Percentiles rank a stretch among this genome's conserved stretches.
Conservation (phyloP, 2,888 invertebrate species). For the Lochmaea capreae region DNA sequence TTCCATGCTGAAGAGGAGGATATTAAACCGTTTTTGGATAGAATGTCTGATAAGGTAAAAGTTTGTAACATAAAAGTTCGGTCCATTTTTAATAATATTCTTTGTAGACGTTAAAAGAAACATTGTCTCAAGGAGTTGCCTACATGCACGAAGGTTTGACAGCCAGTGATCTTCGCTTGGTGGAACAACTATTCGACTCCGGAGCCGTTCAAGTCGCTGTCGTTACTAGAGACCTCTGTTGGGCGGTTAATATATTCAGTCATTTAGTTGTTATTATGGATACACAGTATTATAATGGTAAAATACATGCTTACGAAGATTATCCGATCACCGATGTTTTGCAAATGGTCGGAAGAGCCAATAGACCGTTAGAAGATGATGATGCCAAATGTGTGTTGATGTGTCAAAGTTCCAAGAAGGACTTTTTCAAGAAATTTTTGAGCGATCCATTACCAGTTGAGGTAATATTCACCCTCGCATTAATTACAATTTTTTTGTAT, state of each 20-base stretch:
- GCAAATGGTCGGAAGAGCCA: constrained; percentile 98
- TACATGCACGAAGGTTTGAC: constrained; percentile 96
- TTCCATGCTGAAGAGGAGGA: constrained; percentile 89
- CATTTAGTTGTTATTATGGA: constrained; percentile 98
- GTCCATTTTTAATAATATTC: not conserved
- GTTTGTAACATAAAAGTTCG: constrained; percentile 16
- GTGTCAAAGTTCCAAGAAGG: constrained; percentile 97
- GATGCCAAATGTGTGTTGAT: constrained; percentile 95
- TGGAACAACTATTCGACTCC: constrained; percentile 92
- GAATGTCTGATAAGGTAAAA: constrained; percentile 88
- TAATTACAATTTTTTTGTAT: too few relatives aligned
- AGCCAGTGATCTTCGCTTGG: constrained; percentile 85
- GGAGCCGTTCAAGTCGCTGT: constrained; percentile 95
- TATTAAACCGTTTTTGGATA: constrained; percentile 87
- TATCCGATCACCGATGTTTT: constrained; percentile 97
- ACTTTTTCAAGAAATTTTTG: constrained; percentile 97
- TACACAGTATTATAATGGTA: constrained; percentile 91
- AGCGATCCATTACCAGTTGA: constrained; percentile 97
- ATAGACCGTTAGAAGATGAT: constrained; percentile 90
- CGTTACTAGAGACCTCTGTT: constrained; percentile 91
- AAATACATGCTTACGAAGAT: constrained; percentile 90
- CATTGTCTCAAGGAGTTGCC: constrained; percentile 93
- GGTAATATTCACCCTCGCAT: constrained; percentile 65
- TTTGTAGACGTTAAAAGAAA: constrained; percentile 84
- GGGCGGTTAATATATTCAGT: constrained; percentile 90